A percentile compares a stretch with the other conserved stretches of the same genome.
These are phyloP conservation scores for Actinia equina DNA, from an alignment of 64 coral and sea anemone species.

Conservation along the genomic window DNA sequence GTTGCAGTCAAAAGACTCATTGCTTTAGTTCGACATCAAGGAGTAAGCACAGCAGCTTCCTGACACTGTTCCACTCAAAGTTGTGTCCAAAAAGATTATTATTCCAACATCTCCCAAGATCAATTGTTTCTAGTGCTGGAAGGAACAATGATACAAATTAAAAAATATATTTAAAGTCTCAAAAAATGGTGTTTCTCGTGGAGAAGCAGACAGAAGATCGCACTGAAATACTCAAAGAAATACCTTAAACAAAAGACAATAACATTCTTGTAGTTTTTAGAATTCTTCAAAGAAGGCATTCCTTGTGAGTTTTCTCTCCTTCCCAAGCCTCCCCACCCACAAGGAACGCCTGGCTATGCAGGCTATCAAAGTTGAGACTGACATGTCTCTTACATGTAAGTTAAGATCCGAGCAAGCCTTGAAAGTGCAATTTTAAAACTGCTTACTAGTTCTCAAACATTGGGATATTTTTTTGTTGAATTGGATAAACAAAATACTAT, in stretches of 20 bases:
- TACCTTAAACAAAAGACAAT: background rate
- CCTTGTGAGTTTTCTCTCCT: too few relatives aligned
- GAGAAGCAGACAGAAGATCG: background rate
- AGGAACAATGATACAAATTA: background rate
- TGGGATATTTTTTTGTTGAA: background rate
- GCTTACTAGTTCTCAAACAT: background rate
- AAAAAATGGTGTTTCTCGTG: background rate
- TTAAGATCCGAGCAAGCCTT: background rate
- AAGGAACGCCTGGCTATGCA: too few relatives aligned
- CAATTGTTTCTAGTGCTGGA: background rate
- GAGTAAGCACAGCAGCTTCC: conserved; percentile 17
- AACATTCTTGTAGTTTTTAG: too few relatives aligned
- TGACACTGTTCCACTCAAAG: conserved; percentile 4
- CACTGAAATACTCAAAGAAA: background rate
- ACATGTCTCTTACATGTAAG: background rate
- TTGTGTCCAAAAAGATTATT: background rate
- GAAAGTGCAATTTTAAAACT: background rate
- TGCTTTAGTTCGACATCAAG: conserved; percentile 56
- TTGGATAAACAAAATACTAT: background rate
- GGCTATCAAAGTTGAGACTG: too few relatives aligned
- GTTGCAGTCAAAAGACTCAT: conserved; percentile 88
- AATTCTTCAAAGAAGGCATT: too few relatives aligned
- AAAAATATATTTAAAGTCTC: background rate
- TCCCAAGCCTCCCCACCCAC: too few relatives aligned
- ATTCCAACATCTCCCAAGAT: background rate